These are phyloP conservation scores for Philypnodon macrostomus DNA, from an alignment of 2,797 vertebrate genomes.

Conservation along the genomic window DNA sequence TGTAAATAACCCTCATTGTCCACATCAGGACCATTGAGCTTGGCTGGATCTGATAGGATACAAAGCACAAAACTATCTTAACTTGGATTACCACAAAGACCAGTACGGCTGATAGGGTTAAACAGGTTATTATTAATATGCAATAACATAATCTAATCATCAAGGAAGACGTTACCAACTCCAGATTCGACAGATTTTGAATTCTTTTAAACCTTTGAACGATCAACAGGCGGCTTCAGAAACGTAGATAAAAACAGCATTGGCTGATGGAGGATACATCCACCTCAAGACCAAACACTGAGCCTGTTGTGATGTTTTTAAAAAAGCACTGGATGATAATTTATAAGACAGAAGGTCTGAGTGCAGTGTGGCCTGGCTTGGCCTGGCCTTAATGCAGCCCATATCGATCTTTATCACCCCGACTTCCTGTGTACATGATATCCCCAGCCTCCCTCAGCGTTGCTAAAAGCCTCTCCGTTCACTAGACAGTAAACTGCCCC, in stretches of 20 bases:
- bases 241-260: too few species aligned
- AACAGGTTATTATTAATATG: not conserved
- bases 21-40: too few species aligned
- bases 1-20: too few species aligned
- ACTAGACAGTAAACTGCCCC: constrained; percentile 12
- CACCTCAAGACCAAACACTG: not conserved
- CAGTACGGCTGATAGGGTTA: not conserved
- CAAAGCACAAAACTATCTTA: not conserved
- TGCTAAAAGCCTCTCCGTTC: constrained; percentile 55
- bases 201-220: not conserved
- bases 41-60: too few species aligned
- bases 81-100: not conserved
- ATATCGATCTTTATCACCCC: constrained; percentile 71
- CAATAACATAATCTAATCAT: constrained; percentile 2
- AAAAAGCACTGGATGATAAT: constrained; percentile 27
- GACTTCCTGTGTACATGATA: constrained; percentile 71
- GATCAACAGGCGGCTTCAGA: not conserved
- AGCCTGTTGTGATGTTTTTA: constrained; percentile 13
- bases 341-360: constrained; percentile 46
- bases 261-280: not conserved
- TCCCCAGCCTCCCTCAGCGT: constrained; percentile 49
- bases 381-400: constrained; percentile 57
- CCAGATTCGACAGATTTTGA: not conserved
- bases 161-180: constrained; percentile 2
- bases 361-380: constrained; percentile 28